phyloP scores from a whole-genome alignment of 2,888 invertebrate species.

The Eupithecia dodoneata region DNA sequence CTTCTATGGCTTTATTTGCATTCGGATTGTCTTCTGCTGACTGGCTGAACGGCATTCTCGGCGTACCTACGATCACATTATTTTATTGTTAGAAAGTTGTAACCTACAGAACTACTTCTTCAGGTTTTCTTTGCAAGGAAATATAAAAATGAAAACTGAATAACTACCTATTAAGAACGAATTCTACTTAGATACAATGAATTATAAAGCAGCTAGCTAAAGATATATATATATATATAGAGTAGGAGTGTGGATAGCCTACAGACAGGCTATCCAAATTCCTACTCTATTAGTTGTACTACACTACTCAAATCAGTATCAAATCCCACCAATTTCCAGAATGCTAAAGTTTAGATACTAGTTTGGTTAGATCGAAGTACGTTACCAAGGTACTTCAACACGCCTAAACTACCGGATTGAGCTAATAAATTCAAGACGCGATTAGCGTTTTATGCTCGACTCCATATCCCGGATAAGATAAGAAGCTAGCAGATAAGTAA shows the following conservation, averaged over 20 bases:
- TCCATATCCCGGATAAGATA: not conserved
- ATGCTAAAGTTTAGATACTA: not conserved
- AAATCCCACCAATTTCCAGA: not conserved
- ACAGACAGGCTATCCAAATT: no score
- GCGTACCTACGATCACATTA: conserved; percentile 67
- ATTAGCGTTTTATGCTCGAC: not conserved
- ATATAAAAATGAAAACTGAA: no score
- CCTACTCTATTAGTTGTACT: no score
- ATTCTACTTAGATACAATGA: no score
- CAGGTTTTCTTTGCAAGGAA: no score
- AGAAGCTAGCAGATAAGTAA: not conserved
- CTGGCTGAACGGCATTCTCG: conserved; percentile 63
- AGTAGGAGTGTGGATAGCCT: no score
- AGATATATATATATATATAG: no score
- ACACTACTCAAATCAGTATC: not conserved
- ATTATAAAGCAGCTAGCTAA: not conserved
- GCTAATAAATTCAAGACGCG: not conserved
- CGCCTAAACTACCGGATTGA: not conserved
- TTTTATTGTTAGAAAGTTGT: conserved; percentile 42
- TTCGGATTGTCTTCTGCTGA: conserved; percentile 58
- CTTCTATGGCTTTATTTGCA: conserved; percentile 45
- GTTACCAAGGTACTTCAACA: not conserved
- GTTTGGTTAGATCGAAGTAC: not conserved
- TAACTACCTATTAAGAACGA: no score
- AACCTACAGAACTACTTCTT: not conserved